Base-by-base conservation (phyloP, 92 coral and sea anemone species). In the Diadumene lineata region DNA sequence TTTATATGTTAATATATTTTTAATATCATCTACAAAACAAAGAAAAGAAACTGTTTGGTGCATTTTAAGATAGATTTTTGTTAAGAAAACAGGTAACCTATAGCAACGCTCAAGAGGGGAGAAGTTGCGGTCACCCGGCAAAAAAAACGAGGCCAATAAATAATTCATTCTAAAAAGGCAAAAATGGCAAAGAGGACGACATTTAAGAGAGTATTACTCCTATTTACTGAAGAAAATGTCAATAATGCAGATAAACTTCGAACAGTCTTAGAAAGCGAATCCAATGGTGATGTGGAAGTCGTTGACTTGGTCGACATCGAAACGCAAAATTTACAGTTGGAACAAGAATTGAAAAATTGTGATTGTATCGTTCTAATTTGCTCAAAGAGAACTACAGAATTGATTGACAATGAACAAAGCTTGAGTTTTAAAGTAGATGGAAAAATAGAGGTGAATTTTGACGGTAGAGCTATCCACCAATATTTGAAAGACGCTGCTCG, bases 241-340 rank as follows among this genome's bases (percentile, higher is more conserved):
- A 78, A 68, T 60, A 86, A 81, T 64, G 79, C 82, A 1, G 88
- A 86, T 43, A 89, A 79, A 34, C 80, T 89, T 22, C 85, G 94
- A 19, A 86, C 91, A 9, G 94, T 89, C 2, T 73, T 89, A 32
- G 94, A 89, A 43, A 82, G 88, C 74, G 88, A 89, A 57, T 82
- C 91, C 0, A 57, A 56, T 0, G 94, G 94, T 0, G 81, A 66
- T 56, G 79, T 82, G 0, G 87, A 80, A 28, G 63, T 89, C n/a
- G 56, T 75, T 2, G 94, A 89, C 31, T 70, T 89, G 61, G 82
- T 73, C 15, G 94, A 89, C 70, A 61, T 89, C 19, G 70, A 80
- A 53, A 73, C 69, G 0, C 77, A 77, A 9, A 64, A 74, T 7
- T 44, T 63, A 33, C 67, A 80, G 1, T 60, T 89, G 13, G 79